A percentile compares a stretch with the other conserved stretches of the same genome.
Conservation (phyloP, 2,113 vertebrate species). For the Morone chrysops region DNA sequence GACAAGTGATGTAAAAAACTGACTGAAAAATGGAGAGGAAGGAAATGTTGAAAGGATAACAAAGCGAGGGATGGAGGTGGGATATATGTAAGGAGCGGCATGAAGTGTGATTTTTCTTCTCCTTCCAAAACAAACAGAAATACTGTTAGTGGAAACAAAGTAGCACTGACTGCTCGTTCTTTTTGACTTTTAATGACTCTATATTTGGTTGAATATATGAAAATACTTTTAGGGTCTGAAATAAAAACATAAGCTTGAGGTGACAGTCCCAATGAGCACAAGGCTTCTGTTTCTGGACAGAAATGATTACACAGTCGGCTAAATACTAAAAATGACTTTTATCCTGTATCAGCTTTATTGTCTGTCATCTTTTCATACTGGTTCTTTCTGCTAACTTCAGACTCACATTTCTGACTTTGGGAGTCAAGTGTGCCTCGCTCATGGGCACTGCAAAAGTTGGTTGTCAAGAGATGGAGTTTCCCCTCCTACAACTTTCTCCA, state of each 20-base stretch:
- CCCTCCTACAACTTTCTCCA: neutral
- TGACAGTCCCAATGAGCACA: neutral
- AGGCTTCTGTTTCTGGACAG: neutral
- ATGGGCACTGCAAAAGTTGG: neutral
- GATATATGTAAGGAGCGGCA: neutral
- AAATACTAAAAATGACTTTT: neutral
- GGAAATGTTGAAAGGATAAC: neutral
- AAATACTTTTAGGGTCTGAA: neutral
- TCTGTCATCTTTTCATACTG: neutral
- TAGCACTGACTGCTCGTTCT: neutral
- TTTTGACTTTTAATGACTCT: neutral
- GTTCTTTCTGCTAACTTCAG: neutral
- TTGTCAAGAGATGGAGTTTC: neutral
- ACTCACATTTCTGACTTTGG: neutral
- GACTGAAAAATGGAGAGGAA: neutral
- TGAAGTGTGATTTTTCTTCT: slow-evolving; percentile 18
- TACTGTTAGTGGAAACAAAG: neutral
- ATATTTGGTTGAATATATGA: neutral
- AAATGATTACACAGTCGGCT: neutral
- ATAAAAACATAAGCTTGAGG: neutral
- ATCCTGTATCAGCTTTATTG: neutral
- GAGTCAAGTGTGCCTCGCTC: neutral
- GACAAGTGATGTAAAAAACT: neutral
- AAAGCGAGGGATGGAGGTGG: neutral
- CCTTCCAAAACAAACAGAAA: slow-evolving; percentile 27